Evolutionary conservation across 2,888 invertebrate genomes (phyloP), one percentile per base, ranked within the genome.

Genomic region (Panzeria rudis): DNA sequence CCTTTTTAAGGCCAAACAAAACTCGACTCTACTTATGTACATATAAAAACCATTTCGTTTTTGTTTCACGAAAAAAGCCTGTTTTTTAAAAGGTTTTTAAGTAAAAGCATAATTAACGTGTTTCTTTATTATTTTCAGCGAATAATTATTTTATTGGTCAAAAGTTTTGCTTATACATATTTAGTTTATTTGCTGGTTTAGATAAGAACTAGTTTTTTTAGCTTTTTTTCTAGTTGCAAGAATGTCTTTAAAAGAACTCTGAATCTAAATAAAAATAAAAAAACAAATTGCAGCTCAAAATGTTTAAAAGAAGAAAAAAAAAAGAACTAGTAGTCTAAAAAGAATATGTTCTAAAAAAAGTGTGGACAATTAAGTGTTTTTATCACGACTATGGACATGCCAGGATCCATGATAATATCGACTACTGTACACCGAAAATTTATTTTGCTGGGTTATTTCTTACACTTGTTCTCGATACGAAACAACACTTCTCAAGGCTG

Each of bases 161-260:
- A 15, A 62, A 54, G 11, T 72, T 38, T 54, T 54, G 69, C 41
- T 41, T 15, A 23, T 38, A 29, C 9, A 3, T 44, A 47, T 4
- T 4, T 47, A 17, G 8, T 71, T 56, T 5, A n/a, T 23, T 71
- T 41, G 17, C 29, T 75, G 47, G 15, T 50, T 50, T 52, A 62
- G 9, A 38, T 64, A 52, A 66, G 17, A 78, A 69, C 78, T 41
- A 78, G 69, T 69, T 69, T 69, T 20, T 75, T 56, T 52, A 23
- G 3, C 41, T n/a, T 75, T 38, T 41, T 44, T 17, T 23, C 20
- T 47, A 73, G n/a, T 47, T 68, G 32, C 47, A 68, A 59, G 54
- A 76, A 66, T 64, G 41, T 56, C 17, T 56, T 62, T 41, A 38
- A 41, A 64, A 35, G 25, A 73, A 25, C 38, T 15, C 38, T 9